These are phyloP conservation scores for Desmodus rotundus DNA, from an alignment of 2,113 vertebrate genomes.

Conservation along the genomic window DNA sequence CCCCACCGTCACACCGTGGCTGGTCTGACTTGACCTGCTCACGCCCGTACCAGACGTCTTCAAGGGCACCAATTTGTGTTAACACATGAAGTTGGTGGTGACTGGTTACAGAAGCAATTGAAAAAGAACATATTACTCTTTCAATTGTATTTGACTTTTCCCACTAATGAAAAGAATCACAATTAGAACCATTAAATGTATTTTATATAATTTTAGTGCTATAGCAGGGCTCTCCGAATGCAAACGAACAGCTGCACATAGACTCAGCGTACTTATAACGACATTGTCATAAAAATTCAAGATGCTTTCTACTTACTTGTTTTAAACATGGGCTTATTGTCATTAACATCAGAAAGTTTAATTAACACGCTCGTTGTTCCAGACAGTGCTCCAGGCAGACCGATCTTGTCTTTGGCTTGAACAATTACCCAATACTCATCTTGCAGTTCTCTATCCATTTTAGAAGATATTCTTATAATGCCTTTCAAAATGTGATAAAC, in stretches of 20 bases:
- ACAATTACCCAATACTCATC: constrained; percentile 90
- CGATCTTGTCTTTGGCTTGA: constrained; percentile 94
- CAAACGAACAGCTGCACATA: background rate
- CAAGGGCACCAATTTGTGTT: background rate
- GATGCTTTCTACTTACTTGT: constrained; percentile 86
- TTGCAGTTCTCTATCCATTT: constrained; percentile 93
- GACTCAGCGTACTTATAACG: background rate
- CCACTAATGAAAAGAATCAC: background rate
- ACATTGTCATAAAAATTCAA: background rate
- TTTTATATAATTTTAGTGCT: background rate
- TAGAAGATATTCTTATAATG: constrained; percentile 89
- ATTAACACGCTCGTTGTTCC: constrained; percentile 92
- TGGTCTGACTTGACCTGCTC: background rate
- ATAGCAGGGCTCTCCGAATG: background rate
- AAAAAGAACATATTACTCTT: background rate
- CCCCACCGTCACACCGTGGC: fast-evolving
- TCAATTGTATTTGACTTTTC: background rate
- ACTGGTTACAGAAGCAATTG: background rate
- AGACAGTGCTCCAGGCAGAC: constrained; percentile 86
- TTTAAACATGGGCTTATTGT: constrained; percentile 94
- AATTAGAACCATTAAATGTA: background rate
- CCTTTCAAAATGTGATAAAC: constrained; percentile 78
- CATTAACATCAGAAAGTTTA: constrained; percentile 92
- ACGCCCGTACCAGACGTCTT: background rate
- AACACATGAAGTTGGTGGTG: background rate